Conservation (phyloP, 2,113 vertebrate genomes). For the Hipposideros armiger region DNA sequence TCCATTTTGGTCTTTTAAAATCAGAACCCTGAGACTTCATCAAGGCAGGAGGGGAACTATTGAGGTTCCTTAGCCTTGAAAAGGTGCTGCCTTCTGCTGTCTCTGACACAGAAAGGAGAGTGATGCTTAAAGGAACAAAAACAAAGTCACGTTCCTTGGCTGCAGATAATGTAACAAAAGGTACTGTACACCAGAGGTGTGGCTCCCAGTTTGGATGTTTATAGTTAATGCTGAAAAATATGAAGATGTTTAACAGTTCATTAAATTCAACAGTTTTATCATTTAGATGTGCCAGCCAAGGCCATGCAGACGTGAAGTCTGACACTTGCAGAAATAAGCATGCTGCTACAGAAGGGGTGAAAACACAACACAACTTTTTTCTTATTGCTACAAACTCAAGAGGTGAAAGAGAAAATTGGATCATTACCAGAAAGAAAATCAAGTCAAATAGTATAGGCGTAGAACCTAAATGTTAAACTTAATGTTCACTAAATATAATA, state of each 20-base stretch:
- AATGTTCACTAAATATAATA: constrained; percentile 24
- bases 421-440: constrained; percentile 53
- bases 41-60: not conserved
- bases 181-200: not conserved
- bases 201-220: not conserved
- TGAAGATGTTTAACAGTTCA: not conserved
- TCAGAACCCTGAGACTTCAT: not conserved
- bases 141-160: not conserved
- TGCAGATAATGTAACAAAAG: not conserved
- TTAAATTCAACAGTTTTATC: not conserved
- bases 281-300: not conserved
- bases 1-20: not conserved
- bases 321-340: constrained; percentile 29
- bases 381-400: not conserved
- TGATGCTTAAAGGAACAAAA: not conserved
- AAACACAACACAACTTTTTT: not conserved
- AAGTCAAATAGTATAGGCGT: not conserved
- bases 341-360: not conserved
- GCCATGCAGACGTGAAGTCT: not conserved
- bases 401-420: constrained; percentile 1
- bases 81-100: not conserved
- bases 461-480: constrained; percentile 34
- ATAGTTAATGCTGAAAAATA: constrained; percentile 6
- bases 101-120: not conserved
- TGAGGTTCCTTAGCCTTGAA: not conserved